phyloP scores from a whole-genome alignment of 2,113 vertebrate genomes.

The Climacteris rufus region DNA sequence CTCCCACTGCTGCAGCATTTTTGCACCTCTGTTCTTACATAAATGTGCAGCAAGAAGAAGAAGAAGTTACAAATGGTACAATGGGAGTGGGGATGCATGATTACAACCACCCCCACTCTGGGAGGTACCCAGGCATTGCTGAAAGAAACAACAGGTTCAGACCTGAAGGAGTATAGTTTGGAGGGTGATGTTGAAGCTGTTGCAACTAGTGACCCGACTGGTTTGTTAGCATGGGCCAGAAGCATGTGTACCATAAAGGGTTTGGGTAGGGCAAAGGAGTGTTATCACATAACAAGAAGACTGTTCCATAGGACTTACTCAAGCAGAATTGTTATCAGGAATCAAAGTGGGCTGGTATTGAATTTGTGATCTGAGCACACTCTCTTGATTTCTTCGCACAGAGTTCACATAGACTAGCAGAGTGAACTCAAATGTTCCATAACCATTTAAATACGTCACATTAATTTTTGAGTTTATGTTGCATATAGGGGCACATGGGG shows the following conservation, averaged over 20 bases:
- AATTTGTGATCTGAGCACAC: background rate
- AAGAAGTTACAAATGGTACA: background rate
- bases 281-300: background rate
- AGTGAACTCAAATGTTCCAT: background rate
- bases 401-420: background rate
- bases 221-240: background rate
- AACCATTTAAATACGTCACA: background rate
- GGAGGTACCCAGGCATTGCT: conserved; percentile 9
- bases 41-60: background rate
- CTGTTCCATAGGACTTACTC: background rate
- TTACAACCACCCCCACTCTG: background rate
- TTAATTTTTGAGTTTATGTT: background rate
- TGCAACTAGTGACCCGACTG: conserved; percentile 26
- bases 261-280: background rate
- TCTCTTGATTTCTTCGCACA: background rate
- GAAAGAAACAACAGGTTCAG: conserved; percentile 19
- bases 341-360: background rate
- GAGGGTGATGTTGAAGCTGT: background rate
- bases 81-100: background rate
- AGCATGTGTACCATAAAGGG: background rate
- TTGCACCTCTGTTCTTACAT: background rate
- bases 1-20: background rate
- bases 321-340: background rate
- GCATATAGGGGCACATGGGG: background rate
- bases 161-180: background rate